These are phyloP conservation scores for Cyanoliseus patagonus DNA, from an alignment of 2,113 vertebrate genomes.

Conservation along the genomic window DNA sequence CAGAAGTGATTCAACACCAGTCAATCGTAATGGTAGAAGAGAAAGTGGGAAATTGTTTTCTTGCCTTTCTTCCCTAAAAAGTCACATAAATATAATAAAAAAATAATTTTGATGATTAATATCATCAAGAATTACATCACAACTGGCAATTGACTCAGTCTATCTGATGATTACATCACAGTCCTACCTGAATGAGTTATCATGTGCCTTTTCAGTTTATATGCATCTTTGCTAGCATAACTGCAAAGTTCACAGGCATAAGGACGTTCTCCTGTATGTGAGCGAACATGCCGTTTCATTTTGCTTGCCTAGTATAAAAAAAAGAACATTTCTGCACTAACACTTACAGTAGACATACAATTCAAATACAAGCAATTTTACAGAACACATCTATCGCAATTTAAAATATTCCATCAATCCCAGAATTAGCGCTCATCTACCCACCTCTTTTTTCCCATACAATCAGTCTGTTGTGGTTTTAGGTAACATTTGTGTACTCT, in stretches of 20 bases:
- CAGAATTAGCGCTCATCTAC: background rate
- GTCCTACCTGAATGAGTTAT: slow-evolving; percentile 71
- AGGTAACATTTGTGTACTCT: background rate
- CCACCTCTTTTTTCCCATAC: background rate
- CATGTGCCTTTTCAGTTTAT: slow-evolving; percentile 75
- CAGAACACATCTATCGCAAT: background rate
- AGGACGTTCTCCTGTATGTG: slow-evolving; percentile 71
- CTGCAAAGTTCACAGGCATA: slow-evolving; percentile 68
- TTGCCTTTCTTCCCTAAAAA: background rate
- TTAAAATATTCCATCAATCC: background rate
- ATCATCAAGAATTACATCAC: background rate
- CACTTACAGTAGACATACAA: background rate
- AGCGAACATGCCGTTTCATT: slow-evolving; percentile 67
- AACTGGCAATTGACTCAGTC: background rate
- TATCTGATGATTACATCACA: background rate
- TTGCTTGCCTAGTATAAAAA: slow-evolving; percentile 67
- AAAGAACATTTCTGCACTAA: background rate
- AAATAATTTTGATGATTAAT: background rate
- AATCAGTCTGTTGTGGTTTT: background rate
- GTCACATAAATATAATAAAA: background rate
- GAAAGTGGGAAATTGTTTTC: background rate
- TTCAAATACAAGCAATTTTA: background rate
- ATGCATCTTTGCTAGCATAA: slow-evolving; percentile 73
- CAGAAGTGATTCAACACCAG: background rate
- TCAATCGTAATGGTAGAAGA: background rate